These are phyloP conservation scores for Xiphophorus hellerii DNA, from an alignment of 2,113 vertebrate species.

Conservation along the genomic window DNA sequence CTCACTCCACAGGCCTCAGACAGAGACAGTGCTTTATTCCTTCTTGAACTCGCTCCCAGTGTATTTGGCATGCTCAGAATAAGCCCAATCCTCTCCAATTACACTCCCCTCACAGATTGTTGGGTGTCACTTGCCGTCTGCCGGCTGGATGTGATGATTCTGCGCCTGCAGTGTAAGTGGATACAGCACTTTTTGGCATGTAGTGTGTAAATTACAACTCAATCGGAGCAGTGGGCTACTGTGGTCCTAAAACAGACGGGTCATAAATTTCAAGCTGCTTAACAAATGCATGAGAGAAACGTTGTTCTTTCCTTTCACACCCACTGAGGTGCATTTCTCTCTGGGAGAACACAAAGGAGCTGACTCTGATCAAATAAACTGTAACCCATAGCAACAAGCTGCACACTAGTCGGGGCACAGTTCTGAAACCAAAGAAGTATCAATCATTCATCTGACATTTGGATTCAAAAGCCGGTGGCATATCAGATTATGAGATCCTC, in stretches of 20 bases:
- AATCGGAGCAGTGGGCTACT: slow-evolving; percentile 36
- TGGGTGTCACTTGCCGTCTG: slow-evolving; percentile 77
- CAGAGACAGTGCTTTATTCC: slow-evolving; percentile 41
- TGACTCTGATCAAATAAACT: neutral
- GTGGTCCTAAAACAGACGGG: slow-evolving; percentile 30
- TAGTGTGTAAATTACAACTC: slow-evolving; percentile 52
- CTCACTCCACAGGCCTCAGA: slow-evolving; percentile 11
- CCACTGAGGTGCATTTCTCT: neutral
- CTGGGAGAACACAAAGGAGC: neutral
- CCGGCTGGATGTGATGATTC: slow-evolving; percentile 72
- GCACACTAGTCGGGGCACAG: neutral
- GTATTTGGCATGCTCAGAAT: slow-evolving; percentile 74
- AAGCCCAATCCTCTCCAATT: slow-evolving; percentile 79
- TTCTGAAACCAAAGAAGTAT: slow-evolving; percentile 38
- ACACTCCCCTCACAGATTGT: slow-evolving; percentile 78
- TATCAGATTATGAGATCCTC: slow-evolving; percentile 56
- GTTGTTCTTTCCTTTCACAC: slow-evolving; percentile 17
- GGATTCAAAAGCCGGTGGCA: slow-evolving; percentile 35
- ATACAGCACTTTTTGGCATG: slow-evolving; percentile 54
- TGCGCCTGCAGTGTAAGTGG: slow-evolving; percentile 77
- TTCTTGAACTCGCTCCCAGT: slow-evolving; percentile 41
- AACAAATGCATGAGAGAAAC: neutral
- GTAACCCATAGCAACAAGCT: neutral
- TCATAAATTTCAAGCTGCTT: slow-evolving; percentile 21
- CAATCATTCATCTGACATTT: slow-evolving; percentile 53